These are phyloP conservation scores for Drosophila pseudoobscura DNA, from an alignment of 1,140 invertebrate genomes.

Conservation along the genomic window DNA sequence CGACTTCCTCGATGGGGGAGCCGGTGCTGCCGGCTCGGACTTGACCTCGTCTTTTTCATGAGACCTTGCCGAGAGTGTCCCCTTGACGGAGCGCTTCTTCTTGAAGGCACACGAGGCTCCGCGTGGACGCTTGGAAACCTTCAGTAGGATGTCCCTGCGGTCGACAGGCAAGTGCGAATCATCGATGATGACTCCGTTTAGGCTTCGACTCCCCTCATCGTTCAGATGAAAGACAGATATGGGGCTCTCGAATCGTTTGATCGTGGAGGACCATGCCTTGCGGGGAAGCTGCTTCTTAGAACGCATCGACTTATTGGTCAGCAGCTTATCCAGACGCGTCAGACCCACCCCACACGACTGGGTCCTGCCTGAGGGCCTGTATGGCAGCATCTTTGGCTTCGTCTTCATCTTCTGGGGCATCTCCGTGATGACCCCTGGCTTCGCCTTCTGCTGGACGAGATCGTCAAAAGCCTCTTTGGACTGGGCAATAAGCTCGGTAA, in stretches of 20 bases:
- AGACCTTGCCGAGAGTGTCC: too few relatives aligned
- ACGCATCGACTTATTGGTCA: too few relatives aligned
- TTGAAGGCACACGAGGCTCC: not conserved
- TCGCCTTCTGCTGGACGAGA: conserved; percentile 29
- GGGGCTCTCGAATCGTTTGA: conserved; percentile 2
- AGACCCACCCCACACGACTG: too few relatives aligned
- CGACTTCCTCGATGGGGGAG: not conserved
- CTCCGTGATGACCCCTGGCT: not conserved
- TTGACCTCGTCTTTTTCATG: not conserved
- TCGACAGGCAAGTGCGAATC: conserved; percentile 19
- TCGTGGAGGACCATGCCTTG: not conserved
- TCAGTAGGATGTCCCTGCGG: conserved; percentile 13
- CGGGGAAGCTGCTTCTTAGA: too few relatives aligned
- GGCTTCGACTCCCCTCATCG: conserved; percentile 8
- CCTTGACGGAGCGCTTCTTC: not conserved
- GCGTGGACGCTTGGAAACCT: conserved; percentile 2
- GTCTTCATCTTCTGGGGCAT: not conserved
- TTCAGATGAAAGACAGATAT: conserved; percentile 20
- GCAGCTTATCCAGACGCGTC: too few relatives aligned
- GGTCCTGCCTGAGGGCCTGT: not conserved
- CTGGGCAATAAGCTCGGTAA: conserved; percentile 49
- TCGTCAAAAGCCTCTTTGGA: conserved; percentile 70
- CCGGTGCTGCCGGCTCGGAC: not conserved
- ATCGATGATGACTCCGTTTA: conserved; percentile 47
- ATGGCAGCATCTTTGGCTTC: not conserved